phyloP scores from a whole-genome alignment of 2,797 vertebrate species.

The Muscicapa comitata region DNA sequence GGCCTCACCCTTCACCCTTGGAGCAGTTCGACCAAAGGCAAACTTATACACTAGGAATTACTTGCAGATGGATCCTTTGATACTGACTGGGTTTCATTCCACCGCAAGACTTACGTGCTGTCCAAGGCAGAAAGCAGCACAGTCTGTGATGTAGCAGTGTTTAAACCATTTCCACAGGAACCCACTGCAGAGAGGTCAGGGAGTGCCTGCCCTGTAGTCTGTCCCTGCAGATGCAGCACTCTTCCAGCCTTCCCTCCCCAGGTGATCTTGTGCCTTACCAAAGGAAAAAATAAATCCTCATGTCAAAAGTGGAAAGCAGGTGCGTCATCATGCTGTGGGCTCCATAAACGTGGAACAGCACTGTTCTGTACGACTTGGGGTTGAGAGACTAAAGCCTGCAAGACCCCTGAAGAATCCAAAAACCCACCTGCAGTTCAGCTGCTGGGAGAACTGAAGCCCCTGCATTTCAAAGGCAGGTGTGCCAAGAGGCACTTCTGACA shows the following conservation, averaged over 20 bases:
- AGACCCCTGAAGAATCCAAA: not conserved
- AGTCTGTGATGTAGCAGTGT: fast-evolving
- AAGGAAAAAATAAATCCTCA: not conserved
- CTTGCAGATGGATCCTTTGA: not conserved
- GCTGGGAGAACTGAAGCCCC: not conserved
- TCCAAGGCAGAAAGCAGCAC: not conserved
- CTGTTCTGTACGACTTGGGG: not conserved
- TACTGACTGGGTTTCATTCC: not conserved
- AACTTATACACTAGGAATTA: not conserved
- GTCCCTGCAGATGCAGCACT: not conserved
- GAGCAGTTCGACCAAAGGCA: not conserved
- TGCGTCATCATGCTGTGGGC: not conserved
- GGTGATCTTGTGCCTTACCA: not conserved
- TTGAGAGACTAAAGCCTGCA: not conserved
- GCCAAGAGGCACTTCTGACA: not conserved
- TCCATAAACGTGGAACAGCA: not conserved
- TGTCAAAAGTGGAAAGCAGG: not conserved
- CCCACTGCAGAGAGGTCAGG: not conserved
- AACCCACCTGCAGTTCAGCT: not conserved
- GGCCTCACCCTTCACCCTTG: not conserved
- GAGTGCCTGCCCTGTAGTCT: not conserved
- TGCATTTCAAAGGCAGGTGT: not conserved
- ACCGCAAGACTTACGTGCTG: not conserved
- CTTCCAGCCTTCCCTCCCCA: not conserved
- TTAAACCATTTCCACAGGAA: not conserved